These are phyloP conservation scores for Patella caerulea DNA, from an alignment of 2,888 invertebrate species.

Conservation along the genomic window DNA sequence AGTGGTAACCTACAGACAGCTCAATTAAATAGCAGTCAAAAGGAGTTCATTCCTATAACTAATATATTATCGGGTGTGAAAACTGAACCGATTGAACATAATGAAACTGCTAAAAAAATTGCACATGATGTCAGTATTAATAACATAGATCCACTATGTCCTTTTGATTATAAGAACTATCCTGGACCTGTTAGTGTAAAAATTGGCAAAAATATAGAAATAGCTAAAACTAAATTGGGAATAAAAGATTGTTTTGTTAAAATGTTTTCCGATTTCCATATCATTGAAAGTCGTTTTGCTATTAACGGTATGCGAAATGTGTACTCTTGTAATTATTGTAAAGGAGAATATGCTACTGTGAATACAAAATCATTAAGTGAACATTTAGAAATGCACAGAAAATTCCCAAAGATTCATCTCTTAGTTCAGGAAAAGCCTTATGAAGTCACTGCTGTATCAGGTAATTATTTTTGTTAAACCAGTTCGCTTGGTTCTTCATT, in stretches of 20 bases:
- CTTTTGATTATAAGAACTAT: neutral
- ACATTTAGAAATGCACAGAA: neutral
- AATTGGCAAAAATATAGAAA: neutral
- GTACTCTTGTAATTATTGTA: neutral
- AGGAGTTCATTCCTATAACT: neutral
- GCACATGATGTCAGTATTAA: too few relatives aligned
- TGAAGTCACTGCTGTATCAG: slow-evolving; percentile 5
- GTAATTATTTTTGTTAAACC: neutral
- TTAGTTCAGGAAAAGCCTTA: neutral
- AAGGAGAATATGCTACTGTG: slow-evolving; percentile 1
- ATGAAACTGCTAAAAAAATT: too few relatives aligned
- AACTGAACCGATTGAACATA: neutral
- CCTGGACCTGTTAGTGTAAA: neutral
- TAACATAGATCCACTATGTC: neutral
- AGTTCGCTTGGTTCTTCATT: neutral
- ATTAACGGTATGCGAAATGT: slow-evolving; percentile 1
- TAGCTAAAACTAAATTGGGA: neutral
- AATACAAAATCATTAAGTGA: neutral
- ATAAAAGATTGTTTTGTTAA: neutral
- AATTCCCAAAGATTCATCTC: neutral
- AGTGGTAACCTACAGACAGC: neutral
- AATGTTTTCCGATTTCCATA: neutral
- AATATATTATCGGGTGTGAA: neutral
- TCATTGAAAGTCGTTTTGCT: slow-evolving; percentile 3
- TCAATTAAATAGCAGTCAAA: neutral